Percentiles rank a stretch among this genome's conserved stretches.
Evolutionary conservation across 2,888 invertebrate species (phyloP).

Genomic region (Dicycla oo): DNA sequence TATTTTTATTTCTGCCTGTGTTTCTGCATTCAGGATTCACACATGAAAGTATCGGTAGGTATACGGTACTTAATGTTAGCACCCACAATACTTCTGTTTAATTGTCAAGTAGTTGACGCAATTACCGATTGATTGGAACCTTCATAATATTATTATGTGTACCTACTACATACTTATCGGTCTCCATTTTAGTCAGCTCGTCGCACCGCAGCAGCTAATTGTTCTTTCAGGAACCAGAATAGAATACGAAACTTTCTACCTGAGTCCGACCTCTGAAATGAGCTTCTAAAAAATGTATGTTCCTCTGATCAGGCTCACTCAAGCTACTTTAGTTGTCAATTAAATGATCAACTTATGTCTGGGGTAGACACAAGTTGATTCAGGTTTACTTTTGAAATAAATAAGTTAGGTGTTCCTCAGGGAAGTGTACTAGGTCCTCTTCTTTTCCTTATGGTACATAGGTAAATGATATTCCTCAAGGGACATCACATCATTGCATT

Average conservation of each 20-base stretch:
- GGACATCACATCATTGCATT: not conserved
- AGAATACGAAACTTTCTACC: not conserved
- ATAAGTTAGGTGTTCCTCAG: not conserved
- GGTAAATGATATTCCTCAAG: not conserved
- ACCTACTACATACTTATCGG: not conserved
- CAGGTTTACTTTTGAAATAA: not conserved
- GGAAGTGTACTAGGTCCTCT: not conserved
- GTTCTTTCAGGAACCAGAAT: not conserved
- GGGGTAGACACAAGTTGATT: no score
- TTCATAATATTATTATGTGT: not conserved
- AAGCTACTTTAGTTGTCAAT: not conserved
- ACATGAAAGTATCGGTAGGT: not conserved
- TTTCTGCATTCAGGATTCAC: constrained; percentile 14
- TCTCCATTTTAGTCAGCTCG: not conserved
- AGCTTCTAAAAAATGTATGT: not conserved
- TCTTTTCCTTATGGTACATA: not conserved
- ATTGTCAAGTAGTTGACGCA: not conserved
- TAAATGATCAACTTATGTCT: not conserved
- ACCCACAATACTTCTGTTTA: not conserved
- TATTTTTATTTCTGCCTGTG: constrained; percentile 31
- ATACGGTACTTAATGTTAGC: not conserved
- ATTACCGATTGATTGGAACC: not conserved
- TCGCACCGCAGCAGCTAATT: not conserved
- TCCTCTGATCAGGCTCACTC: constrained; percentile 1
- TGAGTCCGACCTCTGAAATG: not conserved